Percentiles rank a stretch among this genome's conserved stretches.
phyloP scores from a whole-genome alignment of 2,113 vertebrate genomes.

The Nothoprocta perdicaria region DNA sequence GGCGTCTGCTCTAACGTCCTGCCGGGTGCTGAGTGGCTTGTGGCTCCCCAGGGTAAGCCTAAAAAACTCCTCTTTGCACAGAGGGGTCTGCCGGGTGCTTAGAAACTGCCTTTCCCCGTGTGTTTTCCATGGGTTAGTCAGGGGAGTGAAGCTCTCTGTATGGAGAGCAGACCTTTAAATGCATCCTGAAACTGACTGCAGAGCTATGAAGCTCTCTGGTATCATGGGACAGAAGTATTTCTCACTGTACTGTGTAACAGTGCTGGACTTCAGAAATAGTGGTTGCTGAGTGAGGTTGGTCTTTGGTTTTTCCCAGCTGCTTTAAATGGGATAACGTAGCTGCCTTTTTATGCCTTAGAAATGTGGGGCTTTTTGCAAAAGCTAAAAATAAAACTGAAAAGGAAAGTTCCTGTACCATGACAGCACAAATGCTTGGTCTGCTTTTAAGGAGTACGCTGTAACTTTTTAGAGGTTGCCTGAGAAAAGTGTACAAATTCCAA shows the following conservation, averaged over 20 bases:
- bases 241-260: neutral
- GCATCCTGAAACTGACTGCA: neutral
- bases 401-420: neutral
- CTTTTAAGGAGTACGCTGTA: neutral
- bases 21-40: neutral
- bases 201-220: neutral
- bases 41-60: neutral
- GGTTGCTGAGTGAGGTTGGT: neutral
- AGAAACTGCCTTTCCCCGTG: neutral
- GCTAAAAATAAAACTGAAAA: neutral
- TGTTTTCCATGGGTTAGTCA: neutral
- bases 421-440: neutral
- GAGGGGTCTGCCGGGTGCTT: neutral
- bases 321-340: neutral
- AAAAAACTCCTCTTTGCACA: conserved; percentile 17
- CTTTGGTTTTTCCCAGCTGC: neutral
- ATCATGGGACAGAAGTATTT: neutral
- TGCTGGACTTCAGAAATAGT: neutral
- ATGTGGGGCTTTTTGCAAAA: neutral
- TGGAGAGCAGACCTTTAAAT: neutral
- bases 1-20: neutral
- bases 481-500: neutral
- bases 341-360: neutral
- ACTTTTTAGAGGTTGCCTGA: neutral
- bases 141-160: neutral